Conservation (phyloP, 2,797 vertebrate genomes). For the Strix occidentalis region DNA sequence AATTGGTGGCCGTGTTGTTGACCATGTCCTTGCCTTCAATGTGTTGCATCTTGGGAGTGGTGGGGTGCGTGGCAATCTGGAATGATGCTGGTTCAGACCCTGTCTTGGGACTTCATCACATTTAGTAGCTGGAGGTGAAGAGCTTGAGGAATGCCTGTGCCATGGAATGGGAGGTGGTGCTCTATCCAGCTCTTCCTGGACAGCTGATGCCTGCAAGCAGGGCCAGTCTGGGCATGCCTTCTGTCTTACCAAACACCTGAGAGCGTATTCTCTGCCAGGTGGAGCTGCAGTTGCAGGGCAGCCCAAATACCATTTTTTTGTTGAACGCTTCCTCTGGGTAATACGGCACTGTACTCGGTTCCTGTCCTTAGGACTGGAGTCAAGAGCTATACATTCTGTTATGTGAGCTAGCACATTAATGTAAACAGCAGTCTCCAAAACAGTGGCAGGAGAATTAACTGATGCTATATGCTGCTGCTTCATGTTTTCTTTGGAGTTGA, state of each 20-base stretch:
- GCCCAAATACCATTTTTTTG: background rate
- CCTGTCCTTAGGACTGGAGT: constrained; percentile 49
- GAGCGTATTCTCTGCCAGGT: background rate
- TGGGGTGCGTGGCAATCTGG: rapidly evolving
- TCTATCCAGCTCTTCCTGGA: background rate
- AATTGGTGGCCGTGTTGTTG: background rate
- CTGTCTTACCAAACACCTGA: background rate
- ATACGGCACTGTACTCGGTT: rapidly evolving
- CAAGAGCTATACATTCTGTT: constrained; percentile 49
- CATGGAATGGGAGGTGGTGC: background rate
- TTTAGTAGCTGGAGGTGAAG: background rate
- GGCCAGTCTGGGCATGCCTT: background rate
- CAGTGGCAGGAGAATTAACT: constrained; percentile 68
- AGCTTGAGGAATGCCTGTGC: background rate
- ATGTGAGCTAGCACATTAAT: constrained; percentile 41
- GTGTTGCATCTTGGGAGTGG: background rate
- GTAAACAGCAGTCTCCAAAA: constrained; percentile 70
- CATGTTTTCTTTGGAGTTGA: constrained; percentile 67
- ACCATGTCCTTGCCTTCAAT: background rate
- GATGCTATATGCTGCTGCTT: constrained; percentile 65
- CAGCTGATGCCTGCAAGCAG: background rate
- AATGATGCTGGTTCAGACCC: background rate
- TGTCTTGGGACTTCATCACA: background rate
- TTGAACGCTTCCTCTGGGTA: background rate
- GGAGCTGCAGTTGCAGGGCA: background rate